phyloP scores from a whole-genome alignment of 2,888 invertebrate species.

The Steinernema hermaphroditum region DNA sequence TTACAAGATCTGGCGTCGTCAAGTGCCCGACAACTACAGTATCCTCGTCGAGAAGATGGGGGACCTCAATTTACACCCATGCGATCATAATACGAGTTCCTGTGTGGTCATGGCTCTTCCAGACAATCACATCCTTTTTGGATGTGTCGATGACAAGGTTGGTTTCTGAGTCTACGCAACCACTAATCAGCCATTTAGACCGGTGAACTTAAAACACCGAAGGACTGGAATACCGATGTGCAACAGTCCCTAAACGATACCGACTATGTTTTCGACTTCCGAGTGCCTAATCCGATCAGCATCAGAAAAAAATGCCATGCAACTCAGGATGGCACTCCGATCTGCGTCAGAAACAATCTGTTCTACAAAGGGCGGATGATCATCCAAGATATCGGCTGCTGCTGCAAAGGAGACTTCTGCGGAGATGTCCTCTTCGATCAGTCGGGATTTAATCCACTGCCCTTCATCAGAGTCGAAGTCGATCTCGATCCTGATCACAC shows the following conservation, averaged over 20 bases:
- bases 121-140: conserved; percentile 33
- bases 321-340: conserved; percentile 18
- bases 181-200: conserved; percentile 17
- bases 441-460: conserved; percentile 29
- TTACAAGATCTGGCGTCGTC: not conserved
- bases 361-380: conserved; percentile 23
- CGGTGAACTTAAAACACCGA: conserved; percentile 33
- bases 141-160: conserved; percentile 35
- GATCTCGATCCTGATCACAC: not conserved
- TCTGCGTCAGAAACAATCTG: conserved; percentile 31
- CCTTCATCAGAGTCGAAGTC: conserved; percentile 32
- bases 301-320: conserved; percentile 13
- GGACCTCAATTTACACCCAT: conserved; percentile 27
- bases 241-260: not conserved
- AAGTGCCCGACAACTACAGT: not conserved
- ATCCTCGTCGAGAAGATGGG: not conserved
- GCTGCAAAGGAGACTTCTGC: conserved; percentile 36
- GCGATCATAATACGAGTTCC: conserved; percentile 30
- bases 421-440: conserved; percentile 39
- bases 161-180: not conserved
- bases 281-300: conserved; percentile 24
- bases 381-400: conserved; percentile 38
- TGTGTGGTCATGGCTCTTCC: conserved; percentile 34
- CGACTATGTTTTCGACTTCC: conserved; percentile 20
- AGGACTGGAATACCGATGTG: conserved; percentile 19